Evolutionary conservation across 2,888 invertebrate species (phyloP), one percentile per base, ranked within the genome.

Genomic region (Pyrrhosoma nymphula): DNA sequence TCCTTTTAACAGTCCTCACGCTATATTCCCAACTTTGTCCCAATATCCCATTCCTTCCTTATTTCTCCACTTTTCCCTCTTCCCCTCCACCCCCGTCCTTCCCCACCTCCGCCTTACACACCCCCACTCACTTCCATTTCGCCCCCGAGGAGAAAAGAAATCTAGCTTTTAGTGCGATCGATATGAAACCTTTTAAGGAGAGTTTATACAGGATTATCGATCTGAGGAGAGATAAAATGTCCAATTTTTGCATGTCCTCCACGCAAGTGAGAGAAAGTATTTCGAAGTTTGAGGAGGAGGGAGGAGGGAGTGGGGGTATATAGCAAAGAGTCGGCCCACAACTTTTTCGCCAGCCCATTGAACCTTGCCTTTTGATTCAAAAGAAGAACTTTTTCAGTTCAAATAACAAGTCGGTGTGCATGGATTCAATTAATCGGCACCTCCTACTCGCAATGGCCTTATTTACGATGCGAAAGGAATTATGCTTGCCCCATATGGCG

Each of bases 81-180:
- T 14, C 10, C 82, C 10, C 30, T 35, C 35, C 82, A 1, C 12
- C 82, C 35, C 35, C 69, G 23, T 56, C 10, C 69, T 26, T 26
- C 23, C 16, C 10, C 16, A 20, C 60, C 60, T n/a, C 56, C 63
- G 23, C 63, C 8, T 23, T 63, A 23, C 23, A 8, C 63, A 23
- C 20, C 23, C 63, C 23, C 63, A n/a, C n/a, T n/a, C n/a, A n/a
- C 82, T 35, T 82, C 82, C 82, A 82, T 82, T 35, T 82, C 82
- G 82, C 82, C 82, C 12, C 26, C 10, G 82, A 82, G 82, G 82
- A 35, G 82, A 82, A 82, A 82, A 82, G 82, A 82, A 82, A 82
- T 82, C 82, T 82, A 82, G 82, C 82, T 82, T 82, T 82, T 82
- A 82, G 82, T 35, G 82, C 82, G 82, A 82, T 82, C 82, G 82